phyloP scores from a whole-genome alignment of 2,113 vertebrate species.

The Oreochromis spilurus region DNA sequence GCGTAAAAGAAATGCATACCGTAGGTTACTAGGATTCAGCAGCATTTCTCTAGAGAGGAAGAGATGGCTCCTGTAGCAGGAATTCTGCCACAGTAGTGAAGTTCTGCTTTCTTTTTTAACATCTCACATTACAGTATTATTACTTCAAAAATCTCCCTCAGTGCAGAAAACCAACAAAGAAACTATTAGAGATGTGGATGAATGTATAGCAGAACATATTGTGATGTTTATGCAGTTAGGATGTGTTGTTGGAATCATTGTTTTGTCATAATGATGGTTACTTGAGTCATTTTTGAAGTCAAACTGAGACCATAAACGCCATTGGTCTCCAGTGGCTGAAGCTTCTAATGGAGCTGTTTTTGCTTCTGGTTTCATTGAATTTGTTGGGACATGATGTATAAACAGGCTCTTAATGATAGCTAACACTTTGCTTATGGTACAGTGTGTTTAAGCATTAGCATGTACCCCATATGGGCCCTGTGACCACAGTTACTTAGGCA shows the following conservation, averaged over 20 bases:
- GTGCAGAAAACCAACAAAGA: not conserved
- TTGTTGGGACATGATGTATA: not conserved
- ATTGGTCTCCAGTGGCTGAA: not conserved
- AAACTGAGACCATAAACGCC: not conserved
- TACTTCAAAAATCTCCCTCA: not conserved
- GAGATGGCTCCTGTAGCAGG: not conserved
- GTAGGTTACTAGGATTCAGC: not conserved
- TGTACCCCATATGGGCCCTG: not conserved
- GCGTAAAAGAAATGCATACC: not conserved
- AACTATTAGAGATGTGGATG: not conserved
- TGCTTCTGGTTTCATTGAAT: not conserved
- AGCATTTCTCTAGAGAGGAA: not conserved
- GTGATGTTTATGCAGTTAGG: not conserved
- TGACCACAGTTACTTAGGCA: not conserved
- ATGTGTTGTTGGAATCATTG: not conserved
- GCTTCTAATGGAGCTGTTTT: not conserved
- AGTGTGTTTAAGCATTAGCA: not conserved
- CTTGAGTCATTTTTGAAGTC: not conserved
- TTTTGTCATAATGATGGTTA: not conserved
- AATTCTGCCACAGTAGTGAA: not conserved
- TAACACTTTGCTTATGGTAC: not conserved
- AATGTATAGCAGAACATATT: not conserved
- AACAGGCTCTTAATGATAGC: not conserved
- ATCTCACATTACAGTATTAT: not conserved
- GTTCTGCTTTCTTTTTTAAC: not conserved